These are phyloP conservation scores for Rhea pennata DNA, from an alignment of 2,113 vertebrate genomes.

Conservation along the genomic window DNA sequence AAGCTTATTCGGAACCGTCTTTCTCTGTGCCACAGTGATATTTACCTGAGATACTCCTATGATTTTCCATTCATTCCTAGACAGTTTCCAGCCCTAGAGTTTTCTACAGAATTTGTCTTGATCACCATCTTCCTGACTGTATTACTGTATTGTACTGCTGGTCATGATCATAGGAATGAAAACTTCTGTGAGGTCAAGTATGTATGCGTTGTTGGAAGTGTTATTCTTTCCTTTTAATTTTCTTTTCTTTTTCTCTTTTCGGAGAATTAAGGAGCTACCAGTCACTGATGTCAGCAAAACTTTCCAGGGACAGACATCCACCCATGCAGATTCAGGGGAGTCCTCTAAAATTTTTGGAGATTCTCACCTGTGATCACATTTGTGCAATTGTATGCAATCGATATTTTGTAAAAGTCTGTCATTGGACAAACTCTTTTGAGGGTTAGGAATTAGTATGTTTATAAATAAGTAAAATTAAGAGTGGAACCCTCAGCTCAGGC, in stretches of 20 bases:
- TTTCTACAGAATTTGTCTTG: neutral
- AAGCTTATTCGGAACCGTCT: slow-evolving; percentile 4
- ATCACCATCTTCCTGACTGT: neutral
- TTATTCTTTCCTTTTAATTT: neutral
- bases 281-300: neutral
- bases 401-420: neutral
- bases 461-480: neutral
- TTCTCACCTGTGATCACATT: neutral
- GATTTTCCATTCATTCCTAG: neutral
- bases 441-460: neutral
- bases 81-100: neutral
- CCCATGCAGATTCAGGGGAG: neutral
- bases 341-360: neutral
- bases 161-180: neutral
- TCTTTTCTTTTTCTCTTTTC: neutral
- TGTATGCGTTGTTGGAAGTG: neutral
- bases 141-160: neutral
- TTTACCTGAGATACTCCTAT: neutral
- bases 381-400: neutral
- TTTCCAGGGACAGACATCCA: neutral
- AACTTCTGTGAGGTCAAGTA: neutral
- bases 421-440: neutral
- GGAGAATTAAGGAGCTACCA: neutral
- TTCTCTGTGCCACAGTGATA: neutral
- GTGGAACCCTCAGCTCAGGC: neutral